A percentile compares a stretch with the other conserved stretches of the same genome.
Evolutionary conservation across 2,113 vertebrate species (phyloP).

Genomic region (Anarrhichthys ocellatus): DNA sequence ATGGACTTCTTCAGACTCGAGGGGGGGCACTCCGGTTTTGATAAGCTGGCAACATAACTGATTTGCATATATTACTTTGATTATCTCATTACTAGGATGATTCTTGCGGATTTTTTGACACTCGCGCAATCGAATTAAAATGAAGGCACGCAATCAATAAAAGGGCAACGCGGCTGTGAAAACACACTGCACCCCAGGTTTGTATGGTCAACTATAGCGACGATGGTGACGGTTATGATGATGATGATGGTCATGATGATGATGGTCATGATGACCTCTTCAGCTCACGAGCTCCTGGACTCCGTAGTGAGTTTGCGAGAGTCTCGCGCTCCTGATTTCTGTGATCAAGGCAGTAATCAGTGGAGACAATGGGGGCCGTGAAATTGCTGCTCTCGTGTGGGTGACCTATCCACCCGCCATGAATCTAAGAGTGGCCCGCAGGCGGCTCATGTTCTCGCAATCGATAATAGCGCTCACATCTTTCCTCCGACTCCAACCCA

Average conservation of each 20-base stretch:
- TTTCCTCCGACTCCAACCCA: conserved; percentile 66
- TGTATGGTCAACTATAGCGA: conserved; percentile 70
- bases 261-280: conserved; percentile 72
- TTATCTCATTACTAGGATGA: conserved; percentile 99
- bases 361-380: conserved; percentile 75
- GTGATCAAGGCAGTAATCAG: conserved; percentile 81
- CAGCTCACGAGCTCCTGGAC: conserved; percentile 64
- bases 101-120: conserved; percentile 93
- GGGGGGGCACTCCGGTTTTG: conserved; percentile 99
- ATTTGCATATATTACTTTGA: conserved; percentile 99
- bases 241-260: conserved; percentile 45
- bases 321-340: conserved; percentile 71
- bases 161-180: conserved; percentile 80
- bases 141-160: conserved; percentile 85
- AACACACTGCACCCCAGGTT: conserved; percentile 64
- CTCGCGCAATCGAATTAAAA: conserved; percentile 87
- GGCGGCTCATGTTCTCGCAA: conserved; percentile 67
- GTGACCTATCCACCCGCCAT: conserved; percentile 78
- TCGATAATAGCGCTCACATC: conserved; percentile 73
- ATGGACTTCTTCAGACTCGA: conserved; percentile 99
- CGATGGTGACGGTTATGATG: conserved; percentile 47
- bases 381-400: conserved; percentile 75
- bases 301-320: conserved; percentile 60
- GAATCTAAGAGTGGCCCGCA: conserved; percentile 76
- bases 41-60: conserved; percentile 98